phyloP scores from a whole-genome alignment of 2,797 vertebrate genomes.

The Dermochelys coriacea region DNA sequence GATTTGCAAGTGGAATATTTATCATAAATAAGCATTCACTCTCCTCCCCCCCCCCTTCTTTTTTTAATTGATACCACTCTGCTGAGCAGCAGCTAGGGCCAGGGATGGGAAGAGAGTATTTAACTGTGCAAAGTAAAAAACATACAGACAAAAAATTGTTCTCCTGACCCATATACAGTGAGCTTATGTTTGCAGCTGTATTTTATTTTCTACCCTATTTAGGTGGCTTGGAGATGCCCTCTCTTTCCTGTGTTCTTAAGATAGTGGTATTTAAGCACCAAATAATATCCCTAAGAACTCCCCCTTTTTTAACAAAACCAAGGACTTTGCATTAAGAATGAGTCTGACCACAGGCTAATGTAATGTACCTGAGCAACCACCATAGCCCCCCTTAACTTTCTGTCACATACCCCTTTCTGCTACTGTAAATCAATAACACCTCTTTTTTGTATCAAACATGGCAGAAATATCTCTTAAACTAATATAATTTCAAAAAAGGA shows the following conservation, averaged over 20 bases:
- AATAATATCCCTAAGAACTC: conserved; percentile 38
- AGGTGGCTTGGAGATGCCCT: conserved; percentile 12
- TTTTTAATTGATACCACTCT: not conserved
- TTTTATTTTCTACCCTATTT: conserved; percentile 28
- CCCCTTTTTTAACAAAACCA: conserved; percentile 69
- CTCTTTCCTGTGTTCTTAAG: conserved; percentile 35
- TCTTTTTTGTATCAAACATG: conserved; percentile 48
- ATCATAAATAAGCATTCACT: conserved; percentile 40
- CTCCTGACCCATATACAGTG: not conserved
- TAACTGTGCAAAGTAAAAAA: conserved; percentile 21
- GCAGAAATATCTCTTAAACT: conserved; percentile 23
- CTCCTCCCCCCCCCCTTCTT: not conserved
- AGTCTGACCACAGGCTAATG: conserved; percentile 74
- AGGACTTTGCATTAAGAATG: conserved; percentile 74
- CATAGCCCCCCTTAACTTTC: conserved; percentile 54
- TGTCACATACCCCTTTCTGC: conserved; percentile 67
- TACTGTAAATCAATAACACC: conserved; percentile 57
- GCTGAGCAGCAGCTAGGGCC: not conserved
- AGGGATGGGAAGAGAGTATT: not conserved
- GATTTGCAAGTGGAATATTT: conserved; percentile 37
- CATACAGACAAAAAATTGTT: conserved; percentile 11
- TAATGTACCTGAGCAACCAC: conserved; percentile 65
- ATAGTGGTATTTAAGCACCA: conserved; percentile 46
- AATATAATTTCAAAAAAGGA: conserved; percentile 43
- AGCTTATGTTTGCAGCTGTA: not conserved